A percentile compares a stretch with the other conserved stretches of the same genome.
Conservation (phyloP, 2,888 invertebrate genomes). For the Hololepta plana region DNA sequence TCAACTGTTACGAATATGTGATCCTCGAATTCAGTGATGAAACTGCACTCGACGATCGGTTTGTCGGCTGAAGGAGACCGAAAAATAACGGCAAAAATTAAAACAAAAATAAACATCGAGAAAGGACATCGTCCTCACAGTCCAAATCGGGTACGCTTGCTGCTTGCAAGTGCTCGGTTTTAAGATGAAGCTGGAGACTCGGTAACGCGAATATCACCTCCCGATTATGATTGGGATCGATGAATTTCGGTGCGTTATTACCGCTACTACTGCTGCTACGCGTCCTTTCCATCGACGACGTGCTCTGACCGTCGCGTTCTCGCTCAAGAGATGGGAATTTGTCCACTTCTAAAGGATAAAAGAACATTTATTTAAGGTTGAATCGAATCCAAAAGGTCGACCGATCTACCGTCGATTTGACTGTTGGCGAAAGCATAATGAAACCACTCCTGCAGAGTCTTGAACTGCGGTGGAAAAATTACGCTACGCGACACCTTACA, state of each 20-base stretch:
- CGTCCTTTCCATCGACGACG: slow-evolving; percentile 36
- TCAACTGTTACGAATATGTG: slow-evolving; percentile 97
- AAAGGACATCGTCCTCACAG: neutral
- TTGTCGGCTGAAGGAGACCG: slow-evolving; percentile 40
- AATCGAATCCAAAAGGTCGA: too few species aligned
- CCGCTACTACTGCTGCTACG: slow-evolving; percentile 21
- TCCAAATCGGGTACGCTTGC: slow-evolving; percentile 42
- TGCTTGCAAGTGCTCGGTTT: slow-evolving; percentile 80
- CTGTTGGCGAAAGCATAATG: slow-evolving; percentile 89
- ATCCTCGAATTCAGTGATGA: slow-evolving; percentile 96
- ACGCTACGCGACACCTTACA: slow-evolving; percentile 82
- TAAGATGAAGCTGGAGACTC: slow-evolving; percentile 77
- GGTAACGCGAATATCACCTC: slow-evolving; percentile 96
- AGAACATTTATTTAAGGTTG: neutral
- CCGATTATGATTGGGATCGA: slow-evolving; percentile 64
- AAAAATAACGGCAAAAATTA: neutral
- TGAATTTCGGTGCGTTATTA: slow-evolving; percentile 35
- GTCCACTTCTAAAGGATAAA: slow-evolving; percentile 51
- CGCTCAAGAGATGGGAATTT: slow-evolving; percentile 77
- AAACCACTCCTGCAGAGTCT: slow-evolving; percentile 91
- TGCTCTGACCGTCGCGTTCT: slow-evolving; percentile 47
- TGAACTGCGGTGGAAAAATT: slow-evolving; percentile 89
- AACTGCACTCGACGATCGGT: slow-evolving; percentile 87
- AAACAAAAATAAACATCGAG: neutral
- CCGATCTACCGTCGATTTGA: slow-evolving; percentile 79